Conservation (phyloP, 2,113 vertebrate genomes). For the Miniopterus natalensis region DNA sequence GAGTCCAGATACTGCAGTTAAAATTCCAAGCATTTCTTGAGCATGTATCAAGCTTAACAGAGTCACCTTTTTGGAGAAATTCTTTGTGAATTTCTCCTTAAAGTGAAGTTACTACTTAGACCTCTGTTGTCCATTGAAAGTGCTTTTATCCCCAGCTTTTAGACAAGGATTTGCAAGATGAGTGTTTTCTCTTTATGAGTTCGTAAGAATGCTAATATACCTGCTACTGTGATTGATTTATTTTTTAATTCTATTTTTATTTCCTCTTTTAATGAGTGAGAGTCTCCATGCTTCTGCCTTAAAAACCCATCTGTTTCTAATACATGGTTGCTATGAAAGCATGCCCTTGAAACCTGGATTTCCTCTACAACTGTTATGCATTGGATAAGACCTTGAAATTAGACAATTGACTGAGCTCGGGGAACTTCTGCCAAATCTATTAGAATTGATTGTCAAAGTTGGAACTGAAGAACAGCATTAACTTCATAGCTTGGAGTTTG, state of each 20-base stretch:
- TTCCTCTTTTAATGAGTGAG: slow-evolving; percentile 71
- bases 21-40: slow-evolving; percentile 30
- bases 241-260: slow-evolving; percentile 71
- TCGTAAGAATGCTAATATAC: slow-evolving; percentile 29
- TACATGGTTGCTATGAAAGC: slow-evolving; percentile 9
- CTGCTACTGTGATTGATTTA: slow-evolving; percentile 12
- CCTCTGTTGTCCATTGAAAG: neutral
- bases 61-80: slow-evolving; percentile 29
- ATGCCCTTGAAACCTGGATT: slow-evolving; percentile 77
- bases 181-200: slow-evolving; percentile 60
- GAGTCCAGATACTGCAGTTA: slow-evolving; percentile 1
- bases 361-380: neutral
- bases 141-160: slow-evolving; percentile 63
- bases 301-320: slow-evolving; percentile 73
- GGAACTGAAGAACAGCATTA: slow-evolving; percentile 30
- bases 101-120: neutral
- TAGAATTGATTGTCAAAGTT: neutral
- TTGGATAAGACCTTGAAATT: slow-evolving; percentile 75
- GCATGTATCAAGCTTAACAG: neutral
- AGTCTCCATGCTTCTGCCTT: slow-evolving; percentile 59
- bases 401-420: slow-evolving; percentile 47
- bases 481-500: neutral
- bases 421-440: slow-evolving; percentile 64
- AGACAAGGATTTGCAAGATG: slow-evolving; percentile 58
- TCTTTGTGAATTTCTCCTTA: slow-evolving; percentile 77